phyloP scores from a whole-genome alignment of 2,888 invertebrate species.

The Thyatira batis region DNA sequence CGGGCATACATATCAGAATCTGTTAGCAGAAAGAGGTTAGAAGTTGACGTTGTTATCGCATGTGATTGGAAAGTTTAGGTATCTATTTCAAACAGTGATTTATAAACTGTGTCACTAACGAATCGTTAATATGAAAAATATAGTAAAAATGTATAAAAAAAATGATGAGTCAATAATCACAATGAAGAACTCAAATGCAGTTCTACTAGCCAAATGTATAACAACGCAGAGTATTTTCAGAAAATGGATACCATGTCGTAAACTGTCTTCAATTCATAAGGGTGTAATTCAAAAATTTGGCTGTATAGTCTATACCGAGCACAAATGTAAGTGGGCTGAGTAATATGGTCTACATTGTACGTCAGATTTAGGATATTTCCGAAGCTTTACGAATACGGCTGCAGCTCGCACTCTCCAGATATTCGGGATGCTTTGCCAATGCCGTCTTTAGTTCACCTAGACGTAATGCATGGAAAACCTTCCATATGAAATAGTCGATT shows the following conservation, averaged over 20 bases:
- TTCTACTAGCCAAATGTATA: constrained; percentile 57
- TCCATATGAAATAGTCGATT: constrained; percentile 25
- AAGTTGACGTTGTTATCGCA: background rate
- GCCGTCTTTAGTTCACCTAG: constrained; percentile 39
- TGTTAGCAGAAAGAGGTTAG: background rate
- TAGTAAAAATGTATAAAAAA: constrained; percentile 17
- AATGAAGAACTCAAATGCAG: constrained; percentile 42
- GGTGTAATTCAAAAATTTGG: constrained; percentile 77
- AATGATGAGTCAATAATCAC: constrained; percentile 39
- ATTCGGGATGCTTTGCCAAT: constrained; percentile 44
- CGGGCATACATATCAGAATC: background rate
- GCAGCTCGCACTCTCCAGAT: constrained; percentile 48
- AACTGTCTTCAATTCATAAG: constrained; percentile 69
- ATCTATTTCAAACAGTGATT: background rate
- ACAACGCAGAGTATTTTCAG: constrained; percentile 59
- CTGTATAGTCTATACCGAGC: constrained; percentile 55
- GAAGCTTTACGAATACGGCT: constrained; percentile 53
- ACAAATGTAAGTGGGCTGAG: constrained; percentile 60
- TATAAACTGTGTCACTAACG: background rate
- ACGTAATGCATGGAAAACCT: constrained; percentile 38
- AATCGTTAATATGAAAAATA: constrained; percentile 6
- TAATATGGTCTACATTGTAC: constrained; percentile 66
- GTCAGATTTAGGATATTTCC: constrained; percentile 65
- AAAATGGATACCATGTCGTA: constrained; percentile 65
- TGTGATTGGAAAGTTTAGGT: background rate